These are phyloP conservation scores for Laspeyria flexula DNA, from an alignment of 2,888 invertebrate species.

Conservation along the genomic window DNA sequence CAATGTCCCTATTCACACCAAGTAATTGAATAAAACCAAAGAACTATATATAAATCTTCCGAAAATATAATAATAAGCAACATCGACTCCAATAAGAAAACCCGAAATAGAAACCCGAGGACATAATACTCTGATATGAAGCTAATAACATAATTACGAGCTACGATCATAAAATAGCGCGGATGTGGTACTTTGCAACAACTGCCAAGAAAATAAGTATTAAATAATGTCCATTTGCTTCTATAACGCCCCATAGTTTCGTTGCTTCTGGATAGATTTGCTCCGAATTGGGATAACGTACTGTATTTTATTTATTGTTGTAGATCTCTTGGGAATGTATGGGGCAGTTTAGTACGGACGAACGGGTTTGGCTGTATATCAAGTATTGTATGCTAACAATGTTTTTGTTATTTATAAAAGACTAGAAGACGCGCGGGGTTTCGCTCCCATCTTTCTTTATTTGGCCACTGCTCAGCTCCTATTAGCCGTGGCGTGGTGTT, in stretches of 20 bases:
- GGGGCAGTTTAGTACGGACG: slow-evolving; percentile 3
- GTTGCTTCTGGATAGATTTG: slow-evolving; percentile 17
- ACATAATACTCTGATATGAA: neutral
- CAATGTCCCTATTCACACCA: too few species aligned
- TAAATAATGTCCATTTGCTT: slow-evolving; percentile 18
- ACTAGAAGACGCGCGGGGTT: too few species aligned
- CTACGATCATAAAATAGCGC: slow-evolving; percentile 24
- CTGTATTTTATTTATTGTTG: slow-evolving; percentile 24
- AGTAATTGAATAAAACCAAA: too few species aligned
- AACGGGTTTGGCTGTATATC: neutral
- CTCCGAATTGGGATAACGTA: slow-evolving; percentile 17
- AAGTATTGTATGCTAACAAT: neutral
- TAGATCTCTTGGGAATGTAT: slow-evolving; percentile 2
- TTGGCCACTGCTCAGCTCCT: too few species aligned
- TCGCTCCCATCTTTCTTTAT: too few species aligned
- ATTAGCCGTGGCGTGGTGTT: too few species aligned
- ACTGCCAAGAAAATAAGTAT: slow-evolving; percentile 30
- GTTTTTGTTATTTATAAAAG: neutral
- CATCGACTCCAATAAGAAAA: neutral
- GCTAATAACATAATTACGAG: slow-evolving; percentile 30
- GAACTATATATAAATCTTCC: too few species aligned
- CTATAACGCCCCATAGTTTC: slow-evolving; percentile 16
- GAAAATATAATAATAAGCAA: neutral
- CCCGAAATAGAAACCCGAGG: neutral
- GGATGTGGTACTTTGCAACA: slow-evolving; percentile 3